Evolutionary conservation across 2,797 vertebrate genomes (phyloP).

Genomic region (Buceros bicornis): DNA sequence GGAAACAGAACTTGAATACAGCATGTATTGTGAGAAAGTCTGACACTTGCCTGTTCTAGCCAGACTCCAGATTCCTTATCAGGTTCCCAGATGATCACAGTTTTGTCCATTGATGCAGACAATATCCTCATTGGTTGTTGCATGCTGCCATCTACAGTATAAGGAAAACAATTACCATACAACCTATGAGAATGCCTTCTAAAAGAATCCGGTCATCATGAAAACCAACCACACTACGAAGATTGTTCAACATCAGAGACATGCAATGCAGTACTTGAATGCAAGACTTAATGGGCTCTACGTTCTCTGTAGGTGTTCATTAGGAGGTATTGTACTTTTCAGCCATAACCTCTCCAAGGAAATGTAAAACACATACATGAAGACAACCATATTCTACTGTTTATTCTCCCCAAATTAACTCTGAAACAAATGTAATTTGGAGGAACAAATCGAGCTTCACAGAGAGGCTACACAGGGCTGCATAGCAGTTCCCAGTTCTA

Average conservation of each 20-base stretch:
- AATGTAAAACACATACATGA: background rate
- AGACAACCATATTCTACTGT: background rate
- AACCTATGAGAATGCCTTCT: background rate
- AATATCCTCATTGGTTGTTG: constrained; percentile 90
- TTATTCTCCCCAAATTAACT: background rate
- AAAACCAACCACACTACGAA: background rate
- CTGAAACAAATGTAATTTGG: background rate
- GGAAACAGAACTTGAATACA: background rate
- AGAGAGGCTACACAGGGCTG: background rate
- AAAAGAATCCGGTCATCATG: background rate
- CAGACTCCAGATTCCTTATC: constrained; percentile 95
- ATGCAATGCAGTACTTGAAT: background rate
- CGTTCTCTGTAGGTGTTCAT: background rate
- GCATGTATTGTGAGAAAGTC: accelerated
- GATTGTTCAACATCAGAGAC: background rate
- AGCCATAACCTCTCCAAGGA: background rate
- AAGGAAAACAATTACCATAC: constrained; percentile 14
- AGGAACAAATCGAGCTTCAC: background rate
- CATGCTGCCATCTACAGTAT: constrained; percentile 83
- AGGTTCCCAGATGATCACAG: constrained; percentile 96
- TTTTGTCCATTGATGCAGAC: constrained; percentile 98
- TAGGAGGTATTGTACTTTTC: background rate
- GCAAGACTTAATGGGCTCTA: background rate
- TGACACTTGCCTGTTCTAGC: constrained; percentile 90
- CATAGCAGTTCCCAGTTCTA: background rate